Evolutionary conservation across 2,113 vertebrate species (phyloP).

Genomic region (Rhynchopsitta pachyrhyncha): DNA sequence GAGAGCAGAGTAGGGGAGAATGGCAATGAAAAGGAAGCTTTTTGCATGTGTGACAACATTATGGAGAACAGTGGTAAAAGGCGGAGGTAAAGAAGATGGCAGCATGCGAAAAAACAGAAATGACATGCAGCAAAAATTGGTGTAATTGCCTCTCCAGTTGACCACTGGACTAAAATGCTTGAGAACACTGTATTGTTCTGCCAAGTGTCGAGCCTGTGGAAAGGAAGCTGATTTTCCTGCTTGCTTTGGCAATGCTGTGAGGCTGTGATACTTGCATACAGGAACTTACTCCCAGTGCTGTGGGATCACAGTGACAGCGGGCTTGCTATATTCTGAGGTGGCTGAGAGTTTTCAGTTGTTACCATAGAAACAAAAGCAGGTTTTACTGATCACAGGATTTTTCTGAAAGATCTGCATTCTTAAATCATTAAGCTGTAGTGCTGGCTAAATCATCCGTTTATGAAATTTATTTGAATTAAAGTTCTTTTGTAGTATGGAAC

Average conservation of each 20-base stretch:
- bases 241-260: not conserved
- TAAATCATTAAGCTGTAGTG: not conserved
- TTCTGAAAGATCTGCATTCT: not conserved
- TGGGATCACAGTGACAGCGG: not conserved
- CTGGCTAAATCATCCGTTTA: not conserved
- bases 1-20: not conserved
- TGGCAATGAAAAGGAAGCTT: not conserved
- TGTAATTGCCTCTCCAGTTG: not conserved
- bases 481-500: not conserved
- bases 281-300: rapidly evolving
- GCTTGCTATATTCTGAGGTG: not conserved
- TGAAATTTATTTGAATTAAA: not conserved
- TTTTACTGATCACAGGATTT: not conserved
- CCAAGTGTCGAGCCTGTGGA: not conserved
- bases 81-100: not conserved
- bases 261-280: not conserved
- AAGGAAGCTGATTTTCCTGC: not conserved
- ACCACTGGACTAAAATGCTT: not conserved
- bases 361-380: not conserved
- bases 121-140: not conserved
- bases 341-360: not conserved
- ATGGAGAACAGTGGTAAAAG: not conserved
- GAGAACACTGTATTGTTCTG: not conserved
- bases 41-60: not conserved
- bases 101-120: not conserved